phyloP scores from a whole-genome alignment of 1,140 invertebrate species.

The Ooceraea biroi region DNA sequence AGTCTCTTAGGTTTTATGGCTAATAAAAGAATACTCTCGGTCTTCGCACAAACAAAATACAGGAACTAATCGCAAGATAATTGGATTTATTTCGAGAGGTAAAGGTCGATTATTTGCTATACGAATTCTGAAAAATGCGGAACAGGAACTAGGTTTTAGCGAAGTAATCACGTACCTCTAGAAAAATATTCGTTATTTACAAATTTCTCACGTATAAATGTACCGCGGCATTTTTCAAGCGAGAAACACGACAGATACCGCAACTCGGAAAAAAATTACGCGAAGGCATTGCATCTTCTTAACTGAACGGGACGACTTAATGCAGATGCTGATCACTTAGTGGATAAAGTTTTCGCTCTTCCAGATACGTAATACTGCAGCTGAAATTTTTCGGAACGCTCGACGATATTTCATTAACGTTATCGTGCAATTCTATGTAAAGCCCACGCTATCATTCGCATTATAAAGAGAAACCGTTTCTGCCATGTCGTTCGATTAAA shows the following conservation, averaged over 20 bases:
- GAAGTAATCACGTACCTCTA: too few species aligned
- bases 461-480: conserved; percentile 50
- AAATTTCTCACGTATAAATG: background rate
- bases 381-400: conserved; percentile 14
- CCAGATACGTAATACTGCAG: background rate
- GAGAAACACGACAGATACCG: background rate
- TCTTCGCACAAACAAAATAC: background rate
- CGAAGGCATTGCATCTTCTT: background rate
- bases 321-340: background rate
- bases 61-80: background rate
- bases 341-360: background rate
- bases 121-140: too few species aligned
- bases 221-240: background rate
- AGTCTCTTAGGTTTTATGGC: conserved; percentile 27
- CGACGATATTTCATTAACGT: conserved; percentile 50
- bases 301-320: background rate
- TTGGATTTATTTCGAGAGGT: background rate
- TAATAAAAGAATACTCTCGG: conserved; percentile 2
- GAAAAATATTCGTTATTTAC: too few species aligned
- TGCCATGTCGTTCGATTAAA: conserved; percentile 48
- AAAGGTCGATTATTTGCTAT: too few species aligned
- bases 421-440: conserved; percentile 45
- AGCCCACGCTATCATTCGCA: conserved; percentile 7
- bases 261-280: background rate
- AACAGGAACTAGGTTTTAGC: too few species aligned